A percentile compares a stretch with the other conserved stretches of the same genome.
These are phyloP conservation scores for Pristionchus fissidentatus DNA, from an alignment of 2,888 invertebrate genomes.

Conservation along the genomic window DNA sequence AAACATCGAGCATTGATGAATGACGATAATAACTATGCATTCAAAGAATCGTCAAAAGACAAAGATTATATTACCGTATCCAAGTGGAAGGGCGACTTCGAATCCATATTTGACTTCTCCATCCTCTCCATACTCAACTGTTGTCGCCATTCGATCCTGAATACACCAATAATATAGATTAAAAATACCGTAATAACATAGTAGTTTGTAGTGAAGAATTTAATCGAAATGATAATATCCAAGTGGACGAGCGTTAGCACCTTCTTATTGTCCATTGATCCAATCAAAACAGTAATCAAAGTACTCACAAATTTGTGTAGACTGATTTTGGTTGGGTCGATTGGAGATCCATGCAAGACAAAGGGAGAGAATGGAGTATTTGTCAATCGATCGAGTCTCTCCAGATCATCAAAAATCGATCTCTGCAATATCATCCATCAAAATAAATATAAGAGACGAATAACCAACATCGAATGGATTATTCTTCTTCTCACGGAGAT, in stretches of 20 bases:
- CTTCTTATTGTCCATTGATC: background rate
- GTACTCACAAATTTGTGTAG: background rate
- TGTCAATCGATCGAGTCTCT: background rate
- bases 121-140: background rate
- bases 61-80: background rate
- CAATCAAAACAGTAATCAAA: background rate
- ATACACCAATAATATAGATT: too few relatives aligned
- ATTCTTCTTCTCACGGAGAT: too few relatives aligned
- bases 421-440: background rate
- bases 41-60: background rate
- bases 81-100: slow-evolving; percentile 8
- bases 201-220: too few relatives aligned
- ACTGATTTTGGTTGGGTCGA: background rate
- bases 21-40: background rate
- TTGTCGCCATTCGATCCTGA: background rate
- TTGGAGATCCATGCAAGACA: background rate
- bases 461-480: background rate
- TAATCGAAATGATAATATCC: too few relatives aligned
- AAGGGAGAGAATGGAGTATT: background rate
- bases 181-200: too few relatives aligned
- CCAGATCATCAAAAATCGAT: background rate
- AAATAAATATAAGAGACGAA: background rate
- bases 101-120: background rate
- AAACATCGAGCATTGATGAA: background rate
- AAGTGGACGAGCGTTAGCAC: too few relatives aligned